These are phyloP conservation scores for Callocephalon fimbriatum DNA, from an alignment of 2,113 vertebrate genomes.

Conservation along the genomic window DNA sequence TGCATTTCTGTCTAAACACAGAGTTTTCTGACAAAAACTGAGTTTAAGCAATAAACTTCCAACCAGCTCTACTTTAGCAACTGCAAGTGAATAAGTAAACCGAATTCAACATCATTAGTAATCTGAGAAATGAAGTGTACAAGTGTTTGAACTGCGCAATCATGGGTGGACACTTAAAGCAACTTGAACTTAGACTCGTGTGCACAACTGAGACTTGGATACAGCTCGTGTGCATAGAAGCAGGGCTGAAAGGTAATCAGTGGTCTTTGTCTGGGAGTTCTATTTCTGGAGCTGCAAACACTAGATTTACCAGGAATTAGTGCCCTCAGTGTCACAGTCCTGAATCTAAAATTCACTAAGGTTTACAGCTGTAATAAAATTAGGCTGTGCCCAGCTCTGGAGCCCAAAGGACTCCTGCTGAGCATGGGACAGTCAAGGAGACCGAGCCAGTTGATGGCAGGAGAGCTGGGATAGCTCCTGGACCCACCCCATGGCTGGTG, in stretches of 20 bases:
- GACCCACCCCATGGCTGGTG: accelerated
- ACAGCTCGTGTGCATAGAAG: accelerated
- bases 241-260: accelerated
- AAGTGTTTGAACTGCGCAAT: background rate
- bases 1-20: background rate
- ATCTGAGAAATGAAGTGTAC: background rate
- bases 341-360: background rate
- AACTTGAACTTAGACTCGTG: too few species aligned
- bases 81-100: background rate
- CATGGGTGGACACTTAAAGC: background rate
- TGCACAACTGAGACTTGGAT: too few species aligned
- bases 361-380: background rate
- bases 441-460: accelerated
- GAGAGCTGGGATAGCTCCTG: background rate
- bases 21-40: background rate
- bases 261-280: background rate
- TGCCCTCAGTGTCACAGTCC: background rate
- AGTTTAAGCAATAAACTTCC: background rate
- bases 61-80: background rate
- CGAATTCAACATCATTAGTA: background rate
- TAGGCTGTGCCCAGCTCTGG: background rate
- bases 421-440: accelerated
- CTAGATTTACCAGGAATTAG: background rate
- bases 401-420: background rate
- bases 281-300: background rate